A percentile compares a stretch with the other conserved stretches of the same genome.
Evolutionary conservation across 2,797 vertebrate species (phyloP).

Genomic region (Cossypha caffra): DNA sequence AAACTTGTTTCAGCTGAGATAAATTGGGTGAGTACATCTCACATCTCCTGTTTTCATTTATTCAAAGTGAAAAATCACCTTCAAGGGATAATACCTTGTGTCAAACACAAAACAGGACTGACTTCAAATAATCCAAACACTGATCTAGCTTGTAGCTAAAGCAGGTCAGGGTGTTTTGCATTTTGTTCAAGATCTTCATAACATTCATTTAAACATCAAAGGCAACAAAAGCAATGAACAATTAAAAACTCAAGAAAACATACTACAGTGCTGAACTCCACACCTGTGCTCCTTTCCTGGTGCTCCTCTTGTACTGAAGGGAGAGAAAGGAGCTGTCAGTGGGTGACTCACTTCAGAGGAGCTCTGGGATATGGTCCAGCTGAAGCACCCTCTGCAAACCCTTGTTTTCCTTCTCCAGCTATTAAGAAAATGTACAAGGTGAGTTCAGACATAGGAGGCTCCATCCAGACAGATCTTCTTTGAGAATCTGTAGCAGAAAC

Average conservation of each 20-base stretch:
- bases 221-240: background rate
- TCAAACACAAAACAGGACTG: background rate
- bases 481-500: background rate
- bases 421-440: background rate
- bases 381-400: background rate
- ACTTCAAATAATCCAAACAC: background rate
- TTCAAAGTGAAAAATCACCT: slow-evolving; percentile 4
- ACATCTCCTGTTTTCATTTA: background rate
- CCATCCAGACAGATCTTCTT: background rate
- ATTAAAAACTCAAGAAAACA: background rate
- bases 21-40: background rate
- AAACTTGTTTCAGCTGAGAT: background rate
- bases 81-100: background rate
- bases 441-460: background rate
- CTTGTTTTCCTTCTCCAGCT: background rate
- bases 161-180: background rate
- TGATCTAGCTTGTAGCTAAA: background rate
- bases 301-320: background rate
- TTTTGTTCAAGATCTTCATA: background rate
- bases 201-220: background rate
- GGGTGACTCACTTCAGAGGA: background rate
- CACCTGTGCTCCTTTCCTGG: background rate
- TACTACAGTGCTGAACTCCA: background rate
- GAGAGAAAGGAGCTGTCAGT: background rate
- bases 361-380: accelerated